Percentiles rank a stretch among this genome's conserved stretches.
phyloP scores from a whole-genome alignment of 2,888 invertebrate species.

The Drosophila ezoana region DNA sequence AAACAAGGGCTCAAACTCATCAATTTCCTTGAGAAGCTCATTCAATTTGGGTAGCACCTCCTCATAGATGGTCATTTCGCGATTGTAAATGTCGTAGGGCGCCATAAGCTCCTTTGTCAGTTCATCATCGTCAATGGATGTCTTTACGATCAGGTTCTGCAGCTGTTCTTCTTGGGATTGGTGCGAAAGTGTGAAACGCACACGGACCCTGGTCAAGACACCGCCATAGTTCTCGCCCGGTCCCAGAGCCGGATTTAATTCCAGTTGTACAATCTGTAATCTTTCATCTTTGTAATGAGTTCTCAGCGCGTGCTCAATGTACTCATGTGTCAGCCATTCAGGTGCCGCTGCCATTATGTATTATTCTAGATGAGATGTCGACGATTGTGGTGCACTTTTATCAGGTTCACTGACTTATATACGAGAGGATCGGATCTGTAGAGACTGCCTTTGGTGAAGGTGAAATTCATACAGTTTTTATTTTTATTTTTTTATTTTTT shows the following conservation, averaged over 20 bases:
- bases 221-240: slow-evolving; percentile 84
- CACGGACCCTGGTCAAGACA: slow-evolving; percentile 70
- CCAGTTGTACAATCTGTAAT: slow-evolving; percentile 59
- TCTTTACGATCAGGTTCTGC: slow-evolving; percentile 76
- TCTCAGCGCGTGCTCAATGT: slow-evolving; percentile 70
- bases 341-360: slow-evolving; percentile 64
- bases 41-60: slow-evolving; percentile 81
- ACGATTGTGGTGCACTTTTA: slow-evolving; percentile 8
- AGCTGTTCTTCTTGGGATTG: slow-evolving; percentile 20
- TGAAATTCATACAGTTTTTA: slow-evolving; percentile 13
- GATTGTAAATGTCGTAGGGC: slow-evolving; percentile 82
- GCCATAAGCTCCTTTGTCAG: slow-evolving; percentile 75
- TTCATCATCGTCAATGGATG: slow-evolving; percentile 79
- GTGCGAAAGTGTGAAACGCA: slow-evolving; percentile 53
- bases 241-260: slow-evolving; percentile 71
- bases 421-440: not conserved
- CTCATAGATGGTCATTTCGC: slow-evolving; percentile 83
- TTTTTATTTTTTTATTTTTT: not conserved
- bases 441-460: slow-evolving; percentile 17
- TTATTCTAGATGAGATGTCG: not conserved
- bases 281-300: slow-evolving; percentile 63
- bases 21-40: slow-evolving; percentile 67
- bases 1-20: slow-evolving; percentile 76
- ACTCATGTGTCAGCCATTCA: slow-evolving; percentile 79
- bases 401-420: slow-evolving; percentile 33